Base-by-base conservation (phyloP, 2,888 invertebrate genomes). In the Lochmaea crataegi region DNA sequence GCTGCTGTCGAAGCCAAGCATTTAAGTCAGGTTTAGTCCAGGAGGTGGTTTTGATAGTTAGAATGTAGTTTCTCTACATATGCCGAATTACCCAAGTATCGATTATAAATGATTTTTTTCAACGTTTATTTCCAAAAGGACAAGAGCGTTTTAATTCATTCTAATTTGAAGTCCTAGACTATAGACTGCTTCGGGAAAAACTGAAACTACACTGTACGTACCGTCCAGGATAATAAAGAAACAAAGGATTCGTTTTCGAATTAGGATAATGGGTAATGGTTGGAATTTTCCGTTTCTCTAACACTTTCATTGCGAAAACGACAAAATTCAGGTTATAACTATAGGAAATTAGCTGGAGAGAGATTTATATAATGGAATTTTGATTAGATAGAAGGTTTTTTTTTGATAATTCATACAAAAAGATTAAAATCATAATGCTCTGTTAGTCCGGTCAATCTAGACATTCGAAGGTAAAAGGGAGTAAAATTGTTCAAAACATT, bases 191-290 rank as follows among this genome's bases (percentile, higher is more conserved):
- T 32, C 14, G 16, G 57, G 60, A 48, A 51, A 38, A 38, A 65
- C 32, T 38, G 18, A 32, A 51, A 53, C 65, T 65, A 38, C 65
- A 53, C 41, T 41, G 16, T 26, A 9, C 53, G 16, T 26, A 9
- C 41, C 57, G 32, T 14, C 32, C 51, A 53, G 61, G 69, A 69
- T 69, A 75, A 51, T 73, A 75, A 68, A 75, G 76, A 71, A 77
- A 80, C 65, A 84, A 83, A 4, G 68, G 72, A 68, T 72, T 72
- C 68, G 65, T 72, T 72, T 68, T 72, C 72, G 60, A 72, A 72
- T 72, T 68, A 68, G 68, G 51, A 57, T 65, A 68, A 65, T 72
- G 60, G 72, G 57, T 60, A 65, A 51, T 48, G 63, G 68, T 68
- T 65, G 16, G 58, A 68, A 64, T 68, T 72, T 68, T 72, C 68